Evolutionary conservation across 2,888 invertebrate genomes (phyloP), one percentile per base, ranked within the genome.

Genomic region (Fragum sueziense): DNA sequence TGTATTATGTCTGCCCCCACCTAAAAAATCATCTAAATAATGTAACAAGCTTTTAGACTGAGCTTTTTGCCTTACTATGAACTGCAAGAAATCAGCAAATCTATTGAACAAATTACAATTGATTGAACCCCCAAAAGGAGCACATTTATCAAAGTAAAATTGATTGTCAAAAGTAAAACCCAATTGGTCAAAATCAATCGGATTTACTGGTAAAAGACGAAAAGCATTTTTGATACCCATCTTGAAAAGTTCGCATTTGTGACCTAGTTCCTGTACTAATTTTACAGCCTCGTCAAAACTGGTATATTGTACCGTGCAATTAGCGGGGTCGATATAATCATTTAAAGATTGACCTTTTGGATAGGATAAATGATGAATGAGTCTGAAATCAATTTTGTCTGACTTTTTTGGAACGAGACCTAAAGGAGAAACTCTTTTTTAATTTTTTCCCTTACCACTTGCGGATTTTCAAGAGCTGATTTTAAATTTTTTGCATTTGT

Each of bases 291-390:
- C 7, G 22, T 61, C 71, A 71, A 71, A 71, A 37, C 14, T 54
- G 3, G 71, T 71, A 29, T 71, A 71, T 22, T 71, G 71, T 14
- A 61, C 71, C 1, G 71, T 34, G 22, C 61, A 61, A 20, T 27
- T 14, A 17, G 37, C 41, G 6, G 27, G 70, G 47, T 74, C 74
- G 11, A 80, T 80, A 33, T 68, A 76, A 54, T 80, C 80, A 61
- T 83, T 83, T 1, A 83, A 27, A 61, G 74, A 74, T 1, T 20
- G 4, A 0, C 75, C 77, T 4, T 1, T 9, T 0, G 80, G 78
- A 41, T 78, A 75, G 0, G 76, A 80, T 1, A 83, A 37, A 54
- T 80, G 80, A n/a, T 74, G 71, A 17, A 83, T 83, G 6, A 83
- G 17, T 6, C 77, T 57, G 59, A 37, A 79, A 51, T 70, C 70